Evolutionary conservation across 2,888 invertebrate species (phyloP).

Genomic region (Drosophila ochracea): DNA sequence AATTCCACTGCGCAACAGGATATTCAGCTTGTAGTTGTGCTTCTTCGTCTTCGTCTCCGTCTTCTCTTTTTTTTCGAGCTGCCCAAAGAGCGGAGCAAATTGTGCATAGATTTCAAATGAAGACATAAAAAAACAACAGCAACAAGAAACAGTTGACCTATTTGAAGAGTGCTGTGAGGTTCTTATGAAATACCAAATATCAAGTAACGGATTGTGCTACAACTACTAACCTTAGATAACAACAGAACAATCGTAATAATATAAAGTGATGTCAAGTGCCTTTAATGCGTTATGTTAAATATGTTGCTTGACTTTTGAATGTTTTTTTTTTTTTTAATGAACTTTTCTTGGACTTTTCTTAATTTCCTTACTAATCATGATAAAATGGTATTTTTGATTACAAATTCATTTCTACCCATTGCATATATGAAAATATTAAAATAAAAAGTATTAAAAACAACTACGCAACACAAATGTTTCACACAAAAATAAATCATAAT

Average conservation of each 20-base stretch:
- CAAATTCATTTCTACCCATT: not conserved
- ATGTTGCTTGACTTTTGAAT: not conserved
- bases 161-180: conserved; percentile 16
- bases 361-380: not conserved
- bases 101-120: conserved; percentile 54
- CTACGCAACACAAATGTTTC: not conserved
- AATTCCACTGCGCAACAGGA: conserved; percentile 77
- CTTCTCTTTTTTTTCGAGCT: not conserved
- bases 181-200: not conserved
- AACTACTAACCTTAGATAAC: not conserved
- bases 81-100: conserved; percentile 17
- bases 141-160: conserved; percentile 46
- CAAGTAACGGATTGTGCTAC: not conserved
- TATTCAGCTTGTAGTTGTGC: conserved; percentile 55
- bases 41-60: not conserved
- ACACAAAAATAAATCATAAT: not conserved
- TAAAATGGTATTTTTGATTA: not conserved
- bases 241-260: not conserved
- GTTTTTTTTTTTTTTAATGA: not conserved
- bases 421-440: not conserved
- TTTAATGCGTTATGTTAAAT: not conserved
- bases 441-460: not conserved
- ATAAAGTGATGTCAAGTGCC: not conserved
- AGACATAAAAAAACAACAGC: conserved; percentile 66
- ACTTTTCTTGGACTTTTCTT: not conserved